phyloP scores from a whole-genome alignment of 2,888 invertebrate species.

The Geophilus truncorum region DNA sequence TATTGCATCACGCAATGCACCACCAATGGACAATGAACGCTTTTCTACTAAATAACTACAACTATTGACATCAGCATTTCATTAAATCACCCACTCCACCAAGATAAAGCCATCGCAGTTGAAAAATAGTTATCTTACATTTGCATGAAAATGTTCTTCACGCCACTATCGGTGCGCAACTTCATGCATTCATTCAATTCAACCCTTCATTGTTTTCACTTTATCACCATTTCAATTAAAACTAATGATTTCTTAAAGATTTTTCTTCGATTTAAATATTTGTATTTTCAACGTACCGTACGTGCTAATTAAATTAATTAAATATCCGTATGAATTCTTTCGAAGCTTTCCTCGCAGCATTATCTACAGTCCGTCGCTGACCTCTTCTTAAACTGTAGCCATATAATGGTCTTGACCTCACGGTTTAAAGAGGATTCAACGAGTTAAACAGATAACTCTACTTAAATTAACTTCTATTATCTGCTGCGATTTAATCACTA shows the following conservation, averaged over 20 bases:
- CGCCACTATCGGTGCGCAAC: not conserved
- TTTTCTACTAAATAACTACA: constrained; percentile 24
- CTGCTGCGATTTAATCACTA: constrained; percentile 29
- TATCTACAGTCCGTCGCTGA: constrained; percentile 7
- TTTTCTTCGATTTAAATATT: not conserved
- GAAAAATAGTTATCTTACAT: constrained; percentile 22
- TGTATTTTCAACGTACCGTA: no score
- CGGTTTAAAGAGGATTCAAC: constrained; percentile 31
- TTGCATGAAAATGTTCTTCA: not conserved
- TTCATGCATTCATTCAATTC: not conserved
- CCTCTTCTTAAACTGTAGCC: constrained; percentile 10
- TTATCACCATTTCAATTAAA: not conserved
- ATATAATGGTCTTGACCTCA: constrained; percentile 29
- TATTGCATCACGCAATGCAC: constrained; percentile 18
- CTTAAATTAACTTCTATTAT: constrained; percentile 31
- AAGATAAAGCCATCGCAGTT: constrained; percentile 18
- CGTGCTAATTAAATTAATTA: not conserved
- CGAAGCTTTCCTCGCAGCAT: not conserved
- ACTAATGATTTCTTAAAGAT: not conserved
- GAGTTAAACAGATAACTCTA: constrained; percentile 31
- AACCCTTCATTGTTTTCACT: not conserved
- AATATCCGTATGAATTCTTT: not conserved
- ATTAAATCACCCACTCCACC: not conserved
- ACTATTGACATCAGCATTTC: constrained; percentile 5
- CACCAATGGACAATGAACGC: constrained; percentile 25